phyloP scores from a whole-genome alignment of 2,888 invertebrate genomes.

The Ormyrus rosae region DNA sequence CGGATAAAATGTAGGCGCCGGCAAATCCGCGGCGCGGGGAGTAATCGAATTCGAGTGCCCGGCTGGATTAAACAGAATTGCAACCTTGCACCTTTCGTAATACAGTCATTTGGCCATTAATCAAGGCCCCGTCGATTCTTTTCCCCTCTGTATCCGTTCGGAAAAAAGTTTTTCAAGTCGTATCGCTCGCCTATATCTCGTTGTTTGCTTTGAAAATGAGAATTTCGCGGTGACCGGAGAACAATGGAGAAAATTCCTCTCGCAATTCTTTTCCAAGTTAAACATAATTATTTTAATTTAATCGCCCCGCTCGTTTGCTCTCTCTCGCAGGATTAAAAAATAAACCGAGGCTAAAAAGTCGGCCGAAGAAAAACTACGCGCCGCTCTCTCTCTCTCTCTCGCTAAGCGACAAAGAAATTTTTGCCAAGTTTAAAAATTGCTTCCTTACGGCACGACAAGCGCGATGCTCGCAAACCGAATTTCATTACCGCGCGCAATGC shows the following conservation, averaged over 20 bases:
- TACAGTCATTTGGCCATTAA: not conserved
- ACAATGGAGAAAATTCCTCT: no score
- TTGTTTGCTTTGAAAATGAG: constrained; percentile 28
- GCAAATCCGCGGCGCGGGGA: not conserved
- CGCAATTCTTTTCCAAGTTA: no score
- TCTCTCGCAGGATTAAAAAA: no score
- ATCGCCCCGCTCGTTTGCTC: not conserved
- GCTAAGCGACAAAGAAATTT: not conserved
- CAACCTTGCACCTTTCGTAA: constrained; percentile 4
- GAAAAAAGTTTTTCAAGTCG: no score
- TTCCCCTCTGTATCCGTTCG: no score
- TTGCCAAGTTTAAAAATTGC: constrained; percentile 1
- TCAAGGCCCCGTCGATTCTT: no score
- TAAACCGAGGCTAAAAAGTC: no score
- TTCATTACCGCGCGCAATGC: constrained; percentile 4
- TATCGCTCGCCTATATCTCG: not conserved
- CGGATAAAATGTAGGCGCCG: not conserved
- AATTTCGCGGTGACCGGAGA: not conserved
- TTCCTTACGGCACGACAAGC: not conserved
- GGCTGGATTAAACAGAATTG: constrained; percentile 1
- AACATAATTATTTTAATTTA: not conserved
- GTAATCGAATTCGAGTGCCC: not conserved
- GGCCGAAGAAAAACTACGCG: no score
- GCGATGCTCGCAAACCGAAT: not conserved
- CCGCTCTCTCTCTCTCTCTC: no score